A percentile compares a stretch with the other conserved stretches of the same genome.
These are phyloP conservation scores for Allacma fusca DNA, from an alignment of 2,888 invertebrate species.

Conservation along the genomic window DNA sequence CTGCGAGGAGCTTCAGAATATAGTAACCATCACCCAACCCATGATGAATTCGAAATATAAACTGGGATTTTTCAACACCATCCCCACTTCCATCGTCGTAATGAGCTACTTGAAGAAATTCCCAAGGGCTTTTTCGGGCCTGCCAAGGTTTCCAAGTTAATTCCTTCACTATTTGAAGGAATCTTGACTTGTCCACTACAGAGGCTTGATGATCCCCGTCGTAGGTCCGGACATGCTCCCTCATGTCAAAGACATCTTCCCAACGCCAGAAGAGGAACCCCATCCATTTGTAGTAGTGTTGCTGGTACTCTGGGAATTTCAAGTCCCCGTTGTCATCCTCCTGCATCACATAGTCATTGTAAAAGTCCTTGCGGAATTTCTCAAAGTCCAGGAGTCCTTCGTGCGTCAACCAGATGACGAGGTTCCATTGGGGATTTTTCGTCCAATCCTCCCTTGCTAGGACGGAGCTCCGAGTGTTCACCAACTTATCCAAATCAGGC, in stretches of 20 bases:
- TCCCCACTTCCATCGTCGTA: conserved; percentile 33
- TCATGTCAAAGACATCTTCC: conserved; percentile 45
- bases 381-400: conserved; percentile 46
- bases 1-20: conserved; percentile 46
- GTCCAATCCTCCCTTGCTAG: conserved; percentile 42
- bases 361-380: conserved; percentile 42
- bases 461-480: conserved; percentile 44
- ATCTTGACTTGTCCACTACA: conserved; percentile 30
- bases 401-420: conserved; percentile 45
- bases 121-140: conserved; percentile 46
- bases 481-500: conserved; percentile 43
- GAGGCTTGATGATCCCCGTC: conserved; percentile 24
- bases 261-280: conserved; percentile 51
- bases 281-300: conserved; percentile 40
- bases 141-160: conserved; percentile 49
- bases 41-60: conserved; percentile 48
- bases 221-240: conserved; percentile 45
- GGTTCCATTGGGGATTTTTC: conserved; percentile 45
- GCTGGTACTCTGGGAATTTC: conserved; percentile 48
- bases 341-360: conserved; percentile 25
- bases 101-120: conserved; percentile 48
- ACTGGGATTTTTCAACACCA: conserved; percentile 33
- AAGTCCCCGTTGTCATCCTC: conserved; percentile 25
- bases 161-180: conserved; percentile 45
- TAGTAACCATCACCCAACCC: conserved; percentile 48